Evolutionary conservation across 2,888 invertebrate species (phyloP), one percentile per base, ranked within the genome.

Genomic region (Sipha maydis): DNA sequence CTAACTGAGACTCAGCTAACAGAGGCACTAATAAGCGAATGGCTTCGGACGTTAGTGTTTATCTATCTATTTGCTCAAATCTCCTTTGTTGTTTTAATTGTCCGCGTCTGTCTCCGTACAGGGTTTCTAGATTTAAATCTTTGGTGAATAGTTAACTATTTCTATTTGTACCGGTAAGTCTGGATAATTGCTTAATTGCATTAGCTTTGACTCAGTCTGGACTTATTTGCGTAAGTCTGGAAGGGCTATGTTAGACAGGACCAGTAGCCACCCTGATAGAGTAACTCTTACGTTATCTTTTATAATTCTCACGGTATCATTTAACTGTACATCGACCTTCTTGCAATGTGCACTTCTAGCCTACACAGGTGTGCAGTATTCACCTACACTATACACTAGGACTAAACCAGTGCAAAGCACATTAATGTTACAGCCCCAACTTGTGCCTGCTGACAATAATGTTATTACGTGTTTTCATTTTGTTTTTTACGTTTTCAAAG

Each of bases 391-490:
- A 41, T n/a, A 17, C n/a, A 76, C 76, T 48, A 76, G 41, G 14
- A n/a, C n/a, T 41, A 76, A n/a, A 41, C 41, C 41, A n/a, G 76
- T 76, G 41, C n/a, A 41, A 25, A 75, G 38, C 75, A 76, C 75
- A 25, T 76, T 76, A n/a, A n/a, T n/a, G n/a, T n/a, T n/a, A n/a
- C n/a, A 34, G 34, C 34, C 34, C 34, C 4, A 34, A 34, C 34
- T 76, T 76, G 41, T 76, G 75, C 75, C 38, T 76, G 75, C 41
- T 76, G 75, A 25, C 75, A 76, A 76, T 76, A 76, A 76, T n/a
- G 75, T 76, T 76, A n/a, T 41, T 75, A 75, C 75, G n/a, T 69
- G n/a, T 69, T 69, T 69, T 69, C n/a, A 69, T 69, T 69, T 69
- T 69, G n/a, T 69, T 0, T 69, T 69, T 69, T 69, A 69, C 69